Conservation (phyloP, 2,113 vertebrate species). For the Marmota monax region DNA sequence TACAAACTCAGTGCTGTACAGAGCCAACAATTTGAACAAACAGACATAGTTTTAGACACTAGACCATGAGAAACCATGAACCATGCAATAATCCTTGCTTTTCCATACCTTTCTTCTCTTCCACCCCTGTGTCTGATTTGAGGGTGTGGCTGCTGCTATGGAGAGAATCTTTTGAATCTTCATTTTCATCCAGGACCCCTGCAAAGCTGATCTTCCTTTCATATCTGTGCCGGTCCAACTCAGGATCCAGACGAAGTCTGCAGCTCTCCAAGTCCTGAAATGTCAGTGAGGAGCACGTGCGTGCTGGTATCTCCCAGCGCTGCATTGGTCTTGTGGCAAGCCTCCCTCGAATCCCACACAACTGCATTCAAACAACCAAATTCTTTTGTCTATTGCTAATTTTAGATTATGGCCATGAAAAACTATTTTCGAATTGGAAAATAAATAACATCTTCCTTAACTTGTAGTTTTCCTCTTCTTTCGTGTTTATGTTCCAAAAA, state of each 20-base stretch:
- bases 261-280: constrained; percentile 96
- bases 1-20: neutral
- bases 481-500: neutral
- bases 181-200: constrained; percentile 97
- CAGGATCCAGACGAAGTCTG: constrained; percentile 95
- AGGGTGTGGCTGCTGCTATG: constrained; percentile 99
- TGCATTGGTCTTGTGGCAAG: neutral
- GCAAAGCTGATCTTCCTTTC: constrained; percentile 99
- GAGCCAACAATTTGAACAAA: constrained; percentile 25
- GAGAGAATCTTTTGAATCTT: constrained; percentile 96
- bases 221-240: constrained; percentile 97
- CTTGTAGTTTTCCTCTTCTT: neutral
- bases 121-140: constrained; percentile 96
- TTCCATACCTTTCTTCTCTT: constrained; percentile 95
- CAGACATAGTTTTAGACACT: constrained; percentile 71
- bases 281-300: neutral
- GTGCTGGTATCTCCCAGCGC: neutral
- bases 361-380: neutral
- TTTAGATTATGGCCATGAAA: neutral
- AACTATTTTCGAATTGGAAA: neutral
- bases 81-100: constrained; percentile 75
- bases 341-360: neutral
- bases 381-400: neutral
- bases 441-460: neutral
- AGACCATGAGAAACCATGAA: constrained; percentile 74